Base-by-base conservation (phyloP, 2,797 vertebrate species). In the Macropodus opercularis region DNA sequence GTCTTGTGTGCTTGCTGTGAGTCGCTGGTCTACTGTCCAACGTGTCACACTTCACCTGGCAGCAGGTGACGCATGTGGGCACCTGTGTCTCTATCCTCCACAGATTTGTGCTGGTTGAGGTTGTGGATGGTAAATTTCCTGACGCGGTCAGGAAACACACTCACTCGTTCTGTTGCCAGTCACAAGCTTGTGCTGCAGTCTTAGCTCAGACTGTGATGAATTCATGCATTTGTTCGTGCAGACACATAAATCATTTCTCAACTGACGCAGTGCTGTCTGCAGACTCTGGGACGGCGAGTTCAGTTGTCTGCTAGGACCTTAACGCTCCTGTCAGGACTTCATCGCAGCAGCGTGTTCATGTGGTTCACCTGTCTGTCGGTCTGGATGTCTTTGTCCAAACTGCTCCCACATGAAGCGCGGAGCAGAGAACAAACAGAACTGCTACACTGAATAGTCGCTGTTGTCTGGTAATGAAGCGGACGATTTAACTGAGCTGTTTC, bases 1-100 rank as follows among this genome's bases (percentile, higher is more conserved):
- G 40, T 32, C 17, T 52, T 69, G 61, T 79, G 80, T 64, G 75
- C 74, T 55, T 64, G 48, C 53, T 60, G 63, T 75, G 38, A 46
- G 31, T 3, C 40, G 24, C 18, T 12, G 26, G 23, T 58, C 46
- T 11, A 64, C 47, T 57, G 43, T 52, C 54, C 58, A 58, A 46
- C 44, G 24, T 51, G 58, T 66, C 35, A 5, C 48, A 13, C 41
- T 34, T 51, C 46, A 42, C 48, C 19, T 18, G 40, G 49, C 74
- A 42, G 60, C 35, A 23, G 13, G 49, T 61, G 8, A 19, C 44
- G 41, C 75, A 17, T 69, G 74, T 77, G 47, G 57, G 32, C 42
- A 3, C 13, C 6, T 32, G 39, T 27, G 59, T 47, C 42, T 7
- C 32, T 8, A 5, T 4, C n/a, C 44, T 44, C 18, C 18, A 31